Percentiles rank a stretch among this genome's conserved stretches.
Conservation (phyloP, 2,113 vertebrate genomes). For the Piprites chloris region DNA sequence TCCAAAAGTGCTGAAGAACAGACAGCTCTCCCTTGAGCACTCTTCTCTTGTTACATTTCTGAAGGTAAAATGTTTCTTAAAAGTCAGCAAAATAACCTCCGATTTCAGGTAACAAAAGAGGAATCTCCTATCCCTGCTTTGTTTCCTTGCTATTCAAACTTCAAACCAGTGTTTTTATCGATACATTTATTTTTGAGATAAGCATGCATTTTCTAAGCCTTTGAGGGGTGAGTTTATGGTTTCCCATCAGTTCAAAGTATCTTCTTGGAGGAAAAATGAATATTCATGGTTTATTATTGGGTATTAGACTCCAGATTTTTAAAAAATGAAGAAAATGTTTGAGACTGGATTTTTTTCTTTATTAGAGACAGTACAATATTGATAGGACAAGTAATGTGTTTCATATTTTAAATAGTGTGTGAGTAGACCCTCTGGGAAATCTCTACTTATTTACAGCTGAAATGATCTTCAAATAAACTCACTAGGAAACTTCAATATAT, state of each 20-base stretch:
- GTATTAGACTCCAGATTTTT: not conserved
- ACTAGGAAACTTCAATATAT: not conserved
- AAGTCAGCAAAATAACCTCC: not conserved
- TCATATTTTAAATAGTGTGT: not conserved
- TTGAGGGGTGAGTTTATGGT: not conserved
- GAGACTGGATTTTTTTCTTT: not conserved
- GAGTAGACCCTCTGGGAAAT: not conserved
- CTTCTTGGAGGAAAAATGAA: not conserved
- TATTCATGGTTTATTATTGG: not conserved
- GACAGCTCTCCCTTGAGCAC: not conserved
- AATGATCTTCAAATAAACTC: constrained; percentile 28
- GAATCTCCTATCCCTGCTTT: not conserved
- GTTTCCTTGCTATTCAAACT: not conserved
- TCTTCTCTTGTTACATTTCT: not conserved
- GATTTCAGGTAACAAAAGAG: not conserved
- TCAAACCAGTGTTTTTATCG: not conserved
- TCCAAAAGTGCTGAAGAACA: not conserved
- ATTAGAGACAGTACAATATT: not conserved
- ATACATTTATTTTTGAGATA: not conserved
- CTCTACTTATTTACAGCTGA: constrained; percentile 4
- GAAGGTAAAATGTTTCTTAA: not conserved
- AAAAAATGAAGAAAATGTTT: not conserved
- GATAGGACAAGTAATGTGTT: not conserved
- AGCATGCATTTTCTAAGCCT: not conserved
- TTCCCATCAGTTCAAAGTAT: not conserved